phyloP scores from a whole-genome alignment of 2,113 vertebrate genomes.

The Nanorana parkeri region DNA sequence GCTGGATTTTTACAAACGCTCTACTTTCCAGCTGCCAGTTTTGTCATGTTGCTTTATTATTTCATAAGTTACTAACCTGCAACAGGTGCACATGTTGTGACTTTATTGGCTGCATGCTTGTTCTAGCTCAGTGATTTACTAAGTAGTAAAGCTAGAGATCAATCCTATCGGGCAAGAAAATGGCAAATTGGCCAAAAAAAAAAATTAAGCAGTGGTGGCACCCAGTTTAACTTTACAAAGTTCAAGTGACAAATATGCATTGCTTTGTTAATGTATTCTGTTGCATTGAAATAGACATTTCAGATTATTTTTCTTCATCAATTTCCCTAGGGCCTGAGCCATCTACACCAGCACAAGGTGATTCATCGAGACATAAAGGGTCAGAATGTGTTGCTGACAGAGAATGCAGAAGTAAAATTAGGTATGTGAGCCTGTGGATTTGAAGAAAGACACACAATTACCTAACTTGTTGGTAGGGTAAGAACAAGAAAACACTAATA shows the following conservation, averaged over 20 bases:
- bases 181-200: too few species aligned
- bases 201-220: too few species aligned
- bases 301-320: conserved; percentile 40
- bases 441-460: conserved; percentile 42
- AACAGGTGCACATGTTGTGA: too few species aligned
- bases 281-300: conserved; percentile 45
- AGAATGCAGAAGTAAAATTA: conserved; percentile 98
- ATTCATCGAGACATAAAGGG: conserved; percentile 99
- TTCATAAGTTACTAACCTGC: too few species aligned
- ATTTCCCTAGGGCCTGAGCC: conserved; percentile 88
- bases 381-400: conserved; percentile 95
- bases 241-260: conserved; percentile 26
- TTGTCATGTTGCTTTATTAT: too few species aligned
- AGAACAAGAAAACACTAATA: not conserved
- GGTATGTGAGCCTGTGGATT: conserved; percentile 75
- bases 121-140: too few species aligned
- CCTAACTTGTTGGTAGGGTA: not conserved
- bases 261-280: conserved; percentile 29
- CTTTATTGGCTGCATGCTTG: too few species aligned
- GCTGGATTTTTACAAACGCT: too few species aligned
- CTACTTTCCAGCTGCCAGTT: too few species aligned
- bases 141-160: too few species aligned
- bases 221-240: too few species aligned
- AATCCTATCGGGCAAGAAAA: too few species aligned
- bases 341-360: conserved; percentile 98